Percentiles rank a stretch among this genome's conserved stretches.
Evolutionary conservation across 2,888 invertebrate genomes (phyloP).

Genomic region (Stomorhina lunata): DNA sequence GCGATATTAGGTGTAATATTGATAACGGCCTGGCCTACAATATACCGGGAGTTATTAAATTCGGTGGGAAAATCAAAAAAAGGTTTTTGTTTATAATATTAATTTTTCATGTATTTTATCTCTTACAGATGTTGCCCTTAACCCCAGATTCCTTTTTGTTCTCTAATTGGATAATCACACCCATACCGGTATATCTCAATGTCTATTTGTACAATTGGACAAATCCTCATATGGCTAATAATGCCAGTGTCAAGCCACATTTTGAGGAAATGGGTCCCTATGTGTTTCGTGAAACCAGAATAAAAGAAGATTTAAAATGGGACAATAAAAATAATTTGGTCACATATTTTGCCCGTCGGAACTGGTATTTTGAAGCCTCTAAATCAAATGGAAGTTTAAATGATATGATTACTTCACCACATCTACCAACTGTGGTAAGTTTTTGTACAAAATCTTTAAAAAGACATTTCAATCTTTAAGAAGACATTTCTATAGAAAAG

Average conservation of each 20-base stretch:
- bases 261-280: conserved; percentile 83
- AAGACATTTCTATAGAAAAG: too few species aligned
- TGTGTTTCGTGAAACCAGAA: conserved; percentile 81
- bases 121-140: conserved; percentile 83
- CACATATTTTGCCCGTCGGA: conserved; percentile 86
- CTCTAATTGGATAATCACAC: conserved; percentile 88
- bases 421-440: conserved; percentile 88
- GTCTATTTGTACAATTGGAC: conserved; percentile 89
- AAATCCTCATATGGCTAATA: conserved; percentile 83
- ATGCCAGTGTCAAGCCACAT: conserved; percentile 81
- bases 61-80: conserved; percentile 58
- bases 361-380: conserved; percentile 86
- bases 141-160: conserved; percentile 84
- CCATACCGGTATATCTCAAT: conserved; percentile 88
- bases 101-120: too few species aligned
- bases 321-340: conserved; percentile 85
- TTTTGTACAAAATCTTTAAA: too few species aligned
- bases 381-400: conserved; percentile 85
- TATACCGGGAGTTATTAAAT: conserved; percentile 68
- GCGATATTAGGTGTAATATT: conserved; percentile 71
- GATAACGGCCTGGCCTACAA: conserved; percentile 73
- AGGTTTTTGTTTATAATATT: neutral
- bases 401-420: conserved; percentile 85
- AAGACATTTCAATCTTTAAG: too few species aligned
- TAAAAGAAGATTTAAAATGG: conserved; percentile 82